Conservation (phyloP, 2,888 invertebrate genomes). For the Oeneis ivallda region DNA sequence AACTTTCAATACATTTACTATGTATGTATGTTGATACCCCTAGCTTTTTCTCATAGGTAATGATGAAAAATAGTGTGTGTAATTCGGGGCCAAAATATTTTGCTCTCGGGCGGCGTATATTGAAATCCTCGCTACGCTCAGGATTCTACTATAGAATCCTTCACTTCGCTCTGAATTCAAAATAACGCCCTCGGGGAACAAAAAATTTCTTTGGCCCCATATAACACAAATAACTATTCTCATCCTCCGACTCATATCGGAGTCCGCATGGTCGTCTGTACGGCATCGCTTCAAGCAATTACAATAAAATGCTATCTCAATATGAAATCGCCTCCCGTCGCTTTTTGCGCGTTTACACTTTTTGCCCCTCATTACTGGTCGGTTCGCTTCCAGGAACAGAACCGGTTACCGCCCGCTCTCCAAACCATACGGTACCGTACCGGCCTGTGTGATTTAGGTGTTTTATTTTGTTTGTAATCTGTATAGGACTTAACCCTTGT, state of each 20-base stretch:
- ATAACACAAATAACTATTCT: background rate
- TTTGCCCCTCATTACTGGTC: conserved; percentile 18
- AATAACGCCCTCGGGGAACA: no score
- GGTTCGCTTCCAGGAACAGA: conserved; percentile 21
- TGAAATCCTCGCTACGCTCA: no score
- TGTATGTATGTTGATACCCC: no score
- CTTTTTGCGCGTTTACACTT: conserved; percentile 16
- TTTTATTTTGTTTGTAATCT: conserved; percentile 10
- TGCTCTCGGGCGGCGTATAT: no score
- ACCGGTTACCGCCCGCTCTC: conserved; percentile 11
- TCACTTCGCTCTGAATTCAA: no score
- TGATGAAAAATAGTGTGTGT: no score
- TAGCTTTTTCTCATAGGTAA: no score
- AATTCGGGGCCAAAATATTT: no score
- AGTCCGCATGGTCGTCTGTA: background rate
- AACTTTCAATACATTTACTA: no score
- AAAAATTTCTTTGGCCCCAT: no score
- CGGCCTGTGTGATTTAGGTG: conserved; percentile 11
- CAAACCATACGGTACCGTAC: conserved; percentile 22
- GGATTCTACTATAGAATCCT: no score
- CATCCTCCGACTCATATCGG: background rate
- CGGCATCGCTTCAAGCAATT: conserved; percentile 20
- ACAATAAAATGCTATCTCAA: conserved; percentile 34
- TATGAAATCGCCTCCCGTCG: conserved; percentile 26
- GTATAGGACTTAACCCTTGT: background rate